Conservation (phyloP, 2,888 invertebrate genomes). For the Plusia festucae region DNA sequence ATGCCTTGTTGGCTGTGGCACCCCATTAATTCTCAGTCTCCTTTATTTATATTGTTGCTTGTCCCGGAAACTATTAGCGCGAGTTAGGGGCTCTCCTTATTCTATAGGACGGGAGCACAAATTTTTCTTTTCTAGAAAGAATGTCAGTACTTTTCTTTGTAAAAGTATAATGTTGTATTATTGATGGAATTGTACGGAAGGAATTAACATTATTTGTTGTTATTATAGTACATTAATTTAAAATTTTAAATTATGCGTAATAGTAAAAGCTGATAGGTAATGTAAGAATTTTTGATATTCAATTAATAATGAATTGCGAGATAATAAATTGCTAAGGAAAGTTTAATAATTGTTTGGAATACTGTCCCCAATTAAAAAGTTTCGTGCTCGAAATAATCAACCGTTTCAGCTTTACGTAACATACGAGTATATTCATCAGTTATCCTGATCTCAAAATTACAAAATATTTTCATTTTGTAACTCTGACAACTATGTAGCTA, state of each 20-base stretch:
- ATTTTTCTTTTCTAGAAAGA: not conserved
- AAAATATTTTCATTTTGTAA: slow-evolving; percentile 27
- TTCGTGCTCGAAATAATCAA: too few species aligned
- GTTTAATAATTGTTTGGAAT: too few species aligned
- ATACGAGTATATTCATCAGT: not conserved
- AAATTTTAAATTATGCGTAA: too few species aligned
- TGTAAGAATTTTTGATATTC: too few species aligned
- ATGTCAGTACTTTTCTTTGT: not conserved
- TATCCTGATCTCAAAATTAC: slow-evolving; percentile 13
- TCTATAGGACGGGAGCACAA: not conserved
- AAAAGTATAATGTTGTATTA: not conserved
- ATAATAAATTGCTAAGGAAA: too few species aligned
- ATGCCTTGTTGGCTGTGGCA: slow-evolving; percentile 4
- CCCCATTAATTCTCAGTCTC: not conserved
- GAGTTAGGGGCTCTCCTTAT: slow-evolving; percentile 3
- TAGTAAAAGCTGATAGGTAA: too few species aligned
- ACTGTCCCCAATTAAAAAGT: too few species aligned
- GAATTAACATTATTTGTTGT: too few species aligned
- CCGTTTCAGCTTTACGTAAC: not conserved
- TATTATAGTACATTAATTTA: too few species aligned
- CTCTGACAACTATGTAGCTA: slow-evolving; percentile 43
- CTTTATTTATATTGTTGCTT: slow-evolving; percentile 3
- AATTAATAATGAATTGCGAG: too few species aligned
- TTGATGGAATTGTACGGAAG: too few species aligned
- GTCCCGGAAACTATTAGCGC: slow-evolving; percentile 4